These are phyloP conservation scores for Lethenteron camtschaticum DNA, from an alignment of 2,113 vertebrate genomes.

Conservation along the genomic window DNA sequence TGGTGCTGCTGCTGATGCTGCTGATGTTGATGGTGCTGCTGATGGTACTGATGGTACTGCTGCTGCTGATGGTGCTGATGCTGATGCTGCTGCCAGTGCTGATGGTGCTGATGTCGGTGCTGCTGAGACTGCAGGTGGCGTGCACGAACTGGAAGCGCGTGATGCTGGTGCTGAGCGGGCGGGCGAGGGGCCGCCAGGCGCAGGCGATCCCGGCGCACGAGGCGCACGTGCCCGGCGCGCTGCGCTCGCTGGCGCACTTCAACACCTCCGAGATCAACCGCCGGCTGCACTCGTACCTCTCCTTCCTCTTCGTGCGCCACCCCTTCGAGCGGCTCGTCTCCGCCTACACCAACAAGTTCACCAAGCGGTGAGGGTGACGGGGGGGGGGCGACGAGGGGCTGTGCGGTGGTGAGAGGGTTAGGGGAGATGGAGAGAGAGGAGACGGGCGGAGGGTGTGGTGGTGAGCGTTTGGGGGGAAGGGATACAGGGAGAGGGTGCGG, in stretches of 20 bases:
- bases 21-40: no score
- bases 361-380: slow-evolving; percentile 9
- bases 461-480: not conserved
- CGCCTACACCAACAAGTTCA: slow-evolving; percentile 73
- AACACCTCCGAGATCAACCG: slow-evolving; percentile 46
- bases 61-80: no score
- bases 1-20: no score
- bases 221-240: slow-evolving; percentile 44
- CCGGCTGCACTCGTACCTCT: slow-evolving; percentile 62
- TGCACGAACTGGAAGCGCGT: slow-evolving; percentile 90
- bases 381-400: not conserved
- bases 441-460: not conserved
- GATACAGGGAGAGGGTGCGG: not conserved
- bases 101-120: no score
- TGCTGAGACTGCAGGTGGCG: slow-evolving; percentile 20
- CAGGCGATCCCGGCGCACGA: slow-evolving; percentile 47
- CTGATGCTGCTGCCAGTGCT: no score
- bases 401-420: not conserved
- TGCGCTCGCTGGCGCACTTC: slow-evolving; percentile 52
- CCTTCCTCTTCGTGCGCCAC: slow-evolving; percentile 73
- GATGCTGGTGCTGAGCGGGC: slow-evolving; percentile 55
- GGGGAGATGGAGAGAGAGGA: not conserved
- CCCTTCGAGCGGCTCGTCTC: slow-evolving; percentile 79
- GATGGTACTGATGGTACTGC: no score
- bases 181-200: slow-evolving; percentile 32